Conservation (phyloP, 2,888 invertebrate genomes). For the Thereva nobilitata region DNA sequence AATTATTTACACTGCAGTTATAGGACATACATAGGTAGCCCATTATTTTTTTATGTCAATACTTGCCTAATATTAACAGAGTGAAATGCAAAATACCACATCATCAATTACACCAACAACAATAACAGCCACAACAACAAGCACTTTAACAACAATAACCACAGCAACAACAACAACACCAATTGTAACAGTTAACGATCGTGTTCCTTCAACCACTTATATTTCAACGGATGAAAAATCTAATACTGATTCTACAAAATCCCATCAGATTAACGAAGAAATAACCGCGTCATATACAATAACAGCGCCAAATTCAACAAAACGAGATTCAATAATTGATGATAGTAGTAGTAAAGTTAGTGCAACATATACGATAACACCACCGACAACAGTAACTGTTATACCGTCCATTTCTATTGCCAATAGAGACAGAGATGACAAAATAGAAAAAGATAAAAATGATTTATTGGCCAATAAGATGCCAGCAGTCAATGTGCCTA, state of each 20-base stretch:
- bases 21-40: too few relatives aligned
- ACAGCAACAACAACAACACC: conserved; percentile 39
- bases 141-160: conserved; percentile 41
- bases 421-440: conserved; percentile 24
- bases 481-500: conserved; percentile 41
- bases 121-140: conserved; percentile 21
- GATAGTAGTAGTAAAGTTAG: conserved; percentile 49
- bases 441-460: conserved; percentile 10
- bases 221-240: conserved; percentile 26
- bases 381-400: conserved; percentile 32
- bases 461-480: conserved; percentile 31
- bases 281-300: conserved; percentile 44
- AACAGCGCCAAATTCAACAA: conserved; percentile 37
- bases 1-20: too few relatives aligned
- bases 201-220: conserved; percentile 43
- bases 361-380: conserved; percentile 46
- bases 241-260: conserved; percentile 24
- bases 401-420: conserved; percentile 28
- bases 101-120: conserved; percentile 43
- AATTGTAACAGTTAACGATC: conserved; percentile 44
- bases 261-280: conserved; percentile 33
- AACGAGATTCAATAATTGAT: conserved; percentile 12
- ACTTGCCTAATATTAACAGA: conserved; percentile 51
- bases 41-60: conserved; percentile 21
- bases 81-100: conserved; percentile 51